Evolutionary conservation across 2,888 invertebrate species (phyloP), one percentile per base, ranked within the genome.

Genomic region (Troides helena): DNA sequence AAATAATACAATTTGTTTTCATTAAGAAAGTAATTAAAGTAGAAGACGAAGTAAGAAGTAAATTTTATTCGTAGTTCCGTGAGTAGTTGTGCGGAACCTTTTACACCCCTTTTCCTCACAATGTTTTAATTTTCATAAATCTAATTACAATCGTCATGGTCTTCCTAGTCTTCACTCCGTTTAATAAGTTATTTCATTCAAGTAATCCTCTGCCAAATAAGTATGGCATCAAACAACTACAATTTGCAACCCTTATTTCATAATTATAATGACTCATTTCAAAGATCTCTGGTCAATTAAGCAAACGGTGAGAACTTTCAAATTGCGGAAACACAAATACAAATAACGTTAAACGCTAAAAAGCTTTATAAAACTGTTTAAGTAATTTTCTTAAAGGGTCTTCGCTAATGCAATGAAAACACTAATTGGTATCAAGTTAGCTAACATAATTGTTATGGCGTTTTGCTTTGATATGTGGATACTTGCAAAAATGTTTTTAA

Each of bases 301-400:
- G 62, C 17, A 63, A 63, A 63, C 50, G 50, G 25, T 6, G 0
- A 23, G 62, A 58, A 63, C 46, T 63, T 67, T 59, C 25, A 63
- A 68, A 58, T 67, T 58, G 63, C 58, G n/a, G 58, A 46, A 62
- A 62, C 62, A 63, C 21, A 58, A 63, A 36, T 58, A 57, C 67
- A 62, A 62, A 62, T 62, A 62, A 62, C 67, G 62, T 62, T 61
- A 53, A 67, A 67, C 46, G 68, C 68, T 68, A 68, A 68, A 68
- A 62, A 21, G 58, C 68, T 63, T 62, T 57, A 68, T 63, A 63
- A 63, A 68, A 68, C 58, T 63, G 62, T 68, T 63, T n/a, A 63
- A 68, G 30, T 68, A 63, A 68, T 68, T 68, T 68, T 62, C 68
- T 63, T 63, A 67, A 62, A 30, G 18, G 67, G 62, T 67, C 67